Conservation (phyloP, 2,113 vertebrate species). For the Hippocampus barbouri region DNA sequence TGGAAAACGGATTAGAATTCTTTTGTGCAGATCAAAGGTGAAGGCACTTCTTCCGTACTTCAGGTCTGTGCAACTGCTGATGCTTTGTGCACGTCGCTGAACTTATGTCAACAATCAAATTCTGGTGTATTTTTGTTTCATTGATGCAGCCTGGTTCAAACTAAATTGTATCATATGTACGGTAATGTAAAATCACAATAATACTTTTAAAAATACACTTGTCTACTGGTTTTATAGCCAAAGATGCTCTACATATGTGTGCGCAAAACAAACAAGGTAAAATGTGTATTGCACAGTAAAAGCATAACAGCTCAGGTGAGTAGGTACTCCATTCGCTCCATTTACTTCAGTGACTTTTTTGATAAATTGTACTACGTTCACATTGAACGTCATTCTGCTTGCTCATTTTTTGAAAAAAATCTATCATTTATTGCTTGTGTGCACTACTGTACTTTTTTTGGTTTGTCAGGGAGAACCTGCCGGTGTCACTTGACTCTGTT, state of each 20-base stretch:
- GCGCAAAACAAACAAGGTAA: background rate
- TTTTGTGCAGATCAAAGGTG: conserved; percentile 14
- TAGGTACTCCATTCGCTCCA: no score
- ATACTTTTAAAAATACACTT: no score
- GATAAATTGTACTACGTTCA: no score
- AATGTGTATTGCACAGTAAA: background rate
- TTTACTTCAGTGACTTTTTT: no score
- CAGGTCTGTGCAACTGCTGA: background rate
- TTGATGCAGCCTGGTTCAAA: conserved; percentile 3
- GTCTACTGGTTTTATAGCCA: background rate
- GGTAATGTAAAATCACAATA: no score
- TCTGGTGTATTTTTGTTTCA: conserved; percentile 2
- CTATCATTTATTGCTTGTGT: no score
- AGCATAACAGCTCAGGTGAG: no score
- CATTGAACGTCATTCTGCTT: no score
- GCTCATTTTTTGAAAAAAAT: no score
- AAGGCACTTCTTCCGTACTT: background rate
- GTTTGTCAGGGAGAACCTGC: no score
- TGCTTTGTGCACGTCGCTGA: conserved; percentile 10
- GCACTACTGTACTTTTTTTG: no score
- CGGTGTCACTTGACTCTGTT: no score
- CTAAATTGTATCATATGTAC: background rate
- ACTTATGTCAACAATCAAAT: background rate
- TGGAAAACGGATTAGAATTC: conserved; percentile 17
- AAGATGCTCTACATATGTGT: background rate